A percentile compares a stretch with the other conserved stretches of the same genome.
phyloP scores from a whole-genome alignment of 1,140 invertebrate genomes.

The Hycleus cichorii region DNA sequence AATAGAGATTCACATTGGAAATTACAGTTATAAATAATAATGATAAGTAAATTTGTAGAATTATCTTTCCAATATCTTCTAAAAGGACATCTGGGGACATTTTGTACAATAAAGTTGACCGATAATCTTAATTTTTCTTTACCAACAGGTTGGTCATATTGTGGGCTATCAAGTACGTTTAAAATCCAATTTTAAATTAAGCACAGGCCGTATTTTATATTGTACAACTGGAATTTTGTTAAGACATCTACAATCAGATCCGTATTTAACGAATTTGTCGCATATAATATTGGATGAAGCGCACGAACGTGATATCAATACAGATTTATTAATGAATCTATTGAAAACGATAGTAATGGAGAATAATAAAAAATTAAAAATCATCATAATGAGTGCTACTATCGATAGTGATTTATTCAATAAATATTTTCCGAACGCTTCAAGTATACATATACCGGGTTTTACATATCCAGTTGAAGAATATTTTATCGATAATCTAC shows the following conservation, averaged over 20 bases:
- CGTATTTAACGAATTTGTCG: slow-evolving; percentile 45
- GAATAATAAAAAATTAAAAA: slow-evolving; percentile 44
- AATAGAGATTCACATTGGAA: too few relatives aligned
- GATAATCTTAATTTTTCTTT: too few relatives aligned
- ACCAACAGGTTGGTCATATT: slow-evolving; percentile 49
- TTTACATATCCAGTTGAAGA: slow-evolving; percentile 51
- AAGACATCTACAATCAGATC: slow-evolving; percentile 48
- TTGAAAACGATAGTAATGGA: slow-evolving; percentile 44
- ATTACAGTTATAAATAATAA: too few relatives aligned
- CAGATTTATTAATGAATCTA: slow-evolving; percentile 52
- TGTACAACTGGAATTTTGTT: slow-evolving; percentile 62
- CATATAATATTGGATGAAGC: slow-evolving; percentile 75
- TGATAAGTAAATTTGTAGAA: too few relatives aligned
- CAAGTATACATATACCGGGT: slow-evolving; percentile 44
- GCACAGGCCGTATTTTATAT: slow-evolving; percentile 55
- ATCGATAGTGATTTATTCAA: slow-evolving; percentile 55
- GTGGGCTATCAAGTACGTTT: slow-evolving; percentile 63
- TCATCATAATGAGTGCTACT: slow-evolving; percentile 67
- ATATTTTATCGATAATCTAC: slow-evolving; percentile 45
- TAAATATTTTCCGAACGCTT: slow-evolving; percentile 49
- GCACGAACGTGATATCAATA: slow-evolving; percentile 63
- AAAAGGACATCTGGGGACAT: too few relatives aligned
- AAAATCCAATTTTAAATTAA: slow-evolving; percentile 32
- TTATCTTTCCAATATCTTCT: too few relatives aligned
- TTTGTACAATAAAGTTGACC: too few relatives aligned